Base-by-base conservation (phyloP, 2,797 vertebrate genomes). In the Paedocypris micromegethes region DNA sequence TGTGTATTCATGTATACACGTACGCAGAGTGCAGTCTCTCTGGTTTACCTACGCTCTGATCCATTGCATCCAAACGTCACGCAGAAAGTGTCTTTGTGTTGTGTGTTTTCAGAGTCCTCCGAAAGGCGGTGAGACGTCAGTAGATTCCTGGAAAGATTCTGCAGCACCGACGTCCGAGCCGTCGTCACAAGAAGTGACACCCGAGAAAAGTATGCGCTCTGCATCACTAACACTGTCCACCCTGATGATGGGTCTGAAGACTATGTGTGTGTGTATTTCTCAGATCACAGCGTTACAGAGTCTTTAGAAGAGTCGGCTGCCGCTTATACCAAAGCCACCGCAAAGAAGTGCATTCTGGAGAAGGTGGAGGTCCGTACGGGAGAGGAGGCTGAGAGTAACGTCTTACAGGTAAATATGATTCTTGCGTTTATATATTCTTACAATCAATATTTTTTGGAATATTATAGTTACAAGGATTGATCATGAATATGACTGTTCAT, bases 301-400 rank as follows among this genome's bases (percentile, higher is more conserved):
- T 99, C 97, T 40, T 88, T 99, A 87, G 97, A 92, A 9, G 95
- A 99, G 80, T 99, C 97, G 7, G 97, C 97, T 39, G 97, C 96
- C 59, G 97, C 97, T 48, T 98, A 99, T 82, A 99, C 97, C 79
- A 98, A 98, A 92, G 97, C 97, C 60, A 99, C 97, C 41, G 95
- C 96, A 63, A 92, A 93, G 85, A 94, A 93, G 85, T 99, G 97
- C 86, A 88, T 99, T 73, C 86, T 99, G 83, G 94, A 96, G 72
- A 98, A 98, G 79, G 97, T 99, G 2, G 96, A 98, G 45, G 96
- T 98, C 69, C 96, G 96, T 81, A 99, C 97, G 0, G 97, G 97
- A 53, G 96, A 99, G 79, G 97, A 99, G 83, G 92, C 97, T 0
- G 97, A 99, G 85, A 99, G 97, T 85, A 99, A 99, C 0, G 96